A percentile compares a stretch with the other conserved stretches of the same genome.
Conservation (phyloP, 2,888 invertebrate genomes). For the Lepetodrilus schrolli region DNA sequence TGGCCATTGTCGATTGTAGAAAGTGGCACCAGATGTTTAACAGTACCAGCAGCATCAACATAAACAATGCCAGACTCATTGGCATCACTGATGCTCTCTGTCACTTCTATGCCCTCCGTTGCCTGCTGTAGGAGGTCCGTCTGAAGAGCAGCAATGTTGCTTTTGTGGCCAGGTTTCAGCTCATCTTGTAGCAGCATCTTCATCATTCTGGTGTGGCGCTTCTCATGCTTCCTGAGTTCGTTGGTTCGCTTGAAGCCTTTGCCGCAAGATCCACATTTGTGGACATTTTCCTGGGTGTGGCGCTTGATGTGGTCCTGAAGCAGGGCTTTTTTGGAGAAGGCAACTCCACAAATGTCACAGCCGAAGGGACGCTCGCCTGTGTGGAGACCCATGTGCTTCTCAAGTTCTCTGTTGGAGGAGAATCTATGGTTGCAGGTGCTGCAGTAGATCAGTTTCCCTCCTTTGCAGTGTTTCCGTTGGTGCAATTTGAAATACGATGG, state of each 20-base stretch:
- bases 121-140: not conserved
- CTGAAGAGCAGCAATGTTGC: not conserved
- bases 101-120: not conserved
- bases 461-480: constrained; percentile 12
- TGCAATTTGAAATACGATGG: constrained; percentile 13
- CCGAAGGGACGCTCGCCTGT: constrained; percentile 33
- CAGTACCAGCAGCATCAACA: not conserved
- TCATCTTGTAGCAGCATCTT: not conserved
- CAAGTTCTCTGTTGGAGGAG: constrained; percentile 25
- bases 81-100: not conserved
- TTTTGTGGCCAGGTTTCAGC: constrained; percentile 2
- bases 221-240: constrained; percentile 31
- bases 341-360: constrained; percentile 30
- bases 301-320: constrained; percentile 32
- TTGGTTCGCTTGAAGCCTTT: constrained; percentile 28
- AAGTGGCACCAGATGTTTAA: not conserved
- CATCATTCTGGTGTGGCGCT: not conserved
- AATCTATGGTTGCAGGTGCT: not conserved
- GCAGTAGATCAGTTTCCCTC: constrained; percentile 15
- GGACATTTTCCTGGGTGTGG: constrained; percentile 26
- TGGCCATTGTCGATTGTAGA: constrained; percentile 2
- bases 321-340: constrained; percentile 27
- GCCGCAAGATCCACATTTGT: constrained; percentile 31
- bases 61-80: not conserved
- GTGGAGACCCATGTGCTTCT: constrained; percentile 33